phyloP scores from a whole-genome alignment of 2,888 invertebrate species.

The Disparrhopalites patrizii region DNA sequence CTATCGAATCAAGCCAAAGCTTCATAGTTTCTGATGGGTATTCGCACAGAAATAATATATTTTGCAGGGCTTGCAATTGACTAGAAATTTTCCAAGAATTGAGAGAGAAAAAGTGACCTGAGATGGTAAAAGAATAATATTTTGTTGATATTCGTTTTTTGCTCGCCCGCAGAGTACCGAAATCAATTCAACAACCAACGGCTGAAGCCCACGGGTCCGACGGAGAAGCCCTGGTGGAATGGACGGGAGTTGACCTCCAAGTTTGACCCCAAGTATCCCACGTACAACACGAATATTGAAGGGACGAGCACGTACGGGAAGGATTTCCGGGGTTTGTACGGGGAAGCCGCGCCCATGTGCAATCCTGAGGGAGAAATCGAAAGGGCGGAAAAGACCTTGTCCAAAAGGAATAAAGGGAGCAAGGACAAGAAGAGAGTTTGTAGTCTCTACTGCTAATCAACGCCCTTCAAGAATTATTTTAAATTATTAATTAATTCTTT shows the following conservation, averaged over 20 bases:
- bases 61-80: not conserved
- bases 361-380: constrained; percentile 26
- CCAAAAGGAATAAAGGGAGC: not conserved
- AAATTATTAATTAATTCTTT: no score
- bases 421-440: no score
- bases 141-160: not conserved
- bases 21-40: no score
- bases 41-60: no score
- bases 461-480: no score
- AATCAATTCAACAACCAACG: constrained; percentile 17
- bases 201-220: not conserved
- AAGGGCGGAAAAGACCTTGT: constrained; percentile 3
- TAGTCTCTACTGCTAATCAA: no score
- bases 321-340: constrained; percentile 11
- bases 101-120: no score
- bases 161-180: constrained; percentile 13
- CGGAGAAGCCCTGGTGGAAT: constrained; percentile 25
- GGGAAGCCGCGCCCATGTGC: constrained; percentile 8
- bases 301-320: constrained; percentile 20
- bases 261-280: constrained; percentile 21
- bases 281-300: constrained; percentile 16
- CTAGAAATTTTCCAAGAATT: not conserved
- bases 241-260: constrained; percentile 21
- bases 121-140: no score
- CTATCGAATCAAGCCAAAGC: no score